phyloP scores from a whole-genome alignment of 2,113 vertebrate species.

The Seriola quinqueradiata region DNA sequence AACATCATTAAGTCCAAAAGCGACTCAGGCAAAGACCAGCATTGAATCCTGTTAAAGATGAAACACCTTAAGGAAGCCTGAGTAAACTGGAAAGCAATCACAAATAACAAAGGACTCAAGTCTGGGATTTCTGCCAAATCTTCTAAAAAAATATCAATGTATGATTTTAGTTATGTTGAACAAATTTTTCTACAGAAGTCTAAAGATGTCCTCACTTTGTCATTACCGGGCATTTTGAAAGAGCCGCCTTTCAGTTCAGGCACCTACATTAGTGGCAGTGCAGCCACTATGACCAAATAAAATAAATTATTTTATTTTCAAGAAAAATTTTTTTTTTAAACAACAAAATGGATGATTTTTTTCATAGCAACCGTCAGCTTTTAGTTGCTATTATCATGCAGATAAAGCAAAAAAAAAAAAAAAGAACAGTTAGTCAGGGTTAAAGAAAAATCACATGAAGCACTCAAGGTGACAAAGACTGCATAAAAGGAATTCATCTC shows the following conservation, averaged over 20 bases:
- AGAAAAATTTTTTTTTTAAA: neutral
- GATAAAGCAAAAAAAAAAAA: neutral
- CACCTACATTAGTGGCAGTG: neutral
- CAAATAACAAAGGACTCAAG: neutral
- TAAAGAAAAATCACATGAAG: constrained; percentile 3
- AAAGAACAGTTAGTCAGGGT: neutral
- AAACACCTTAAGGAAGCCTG: too few species aligned
- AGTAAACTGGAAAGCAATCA: neutral
- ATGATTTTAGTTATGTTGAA: neutral
- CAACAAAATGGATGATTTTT: neutral
- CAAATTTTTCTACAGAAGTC: neutral
- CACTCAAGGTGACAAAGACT: constrained; percentile 45
- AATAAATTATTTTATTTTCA: constrained; percentile 6
- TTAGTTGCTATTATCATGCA: constrained; percentile 21
- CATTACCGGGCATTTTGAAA: neutral
- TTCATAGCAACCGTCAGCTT: constrained; percentile 7
- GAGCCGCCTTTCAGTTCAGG: neutral
- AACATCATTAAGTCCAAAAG: too few species aligned
- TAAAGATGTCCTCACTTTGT: neutral
- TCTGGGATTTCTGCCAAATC: neutral
- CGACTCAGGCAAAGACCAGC: too few species aligned
- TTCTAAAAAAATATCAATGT: neutral
- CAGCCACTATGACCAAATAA: neutral
- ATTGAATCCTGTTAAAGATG: too few species aligned
- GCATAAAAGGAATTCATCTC: constrained; percentile 31